These are phyloP conservation scores for Lethrus apterus DNA, from an alignment of 1,140 invertebrate genomes.

Conservation along the genomic window DNA sequence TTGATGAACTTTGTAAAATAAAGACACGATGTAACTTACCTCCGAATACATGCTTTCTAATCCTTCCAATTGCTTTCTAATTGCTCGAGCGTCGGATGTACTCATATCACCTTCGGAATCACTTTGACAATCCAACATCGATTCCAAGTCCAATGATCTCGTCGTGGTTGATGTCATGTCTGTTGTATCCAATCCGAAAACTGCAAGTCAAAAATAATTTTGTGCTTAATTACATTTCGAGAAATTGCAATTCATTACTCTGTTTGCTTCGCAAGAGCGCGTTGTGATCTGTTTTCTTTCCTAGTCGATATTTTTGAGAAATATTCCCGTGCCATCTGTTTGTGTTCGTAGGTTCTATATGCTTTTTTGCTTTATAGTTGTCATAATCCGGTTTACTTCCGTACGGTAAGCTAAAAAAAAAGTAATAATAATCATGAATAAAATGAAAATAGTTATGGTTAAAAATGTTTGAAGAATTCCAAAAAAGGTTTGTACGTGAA, in stretches of 20 bases:
- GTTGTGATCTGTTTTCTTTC: slow-evolving; percentile 37
- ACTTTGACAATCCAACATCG: slow-evolving; percentile 62
- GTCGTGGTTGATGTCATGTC: slow-evolving; percentile 73
- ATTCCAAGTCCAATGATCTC: slow-evolving; percentile 68
- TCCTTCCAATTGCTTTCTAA: slow-evolving; percentile 75
- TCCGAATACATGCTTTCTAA: slow-evolving; percentile 78
- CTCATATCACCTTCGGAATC: slow-evolving; percentile 68
- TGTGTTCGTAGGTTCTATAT: slow-evolving; percentile 19
- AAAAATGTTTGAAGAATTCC: no score
- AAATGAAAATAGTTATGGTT: no score
- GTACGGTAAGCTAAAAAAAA: slow-evolving; percentile 46
- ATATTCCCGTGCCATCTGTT: slow-evolving; percentile 27
- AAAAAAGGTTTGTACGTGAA: no score
- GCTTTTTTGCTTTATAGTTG: slow-evolving; percentile 35
- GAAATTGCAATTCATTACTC: slow-evolving; percentile 26
- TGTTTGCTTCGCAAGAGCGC: slow-evolving; percentile 37
- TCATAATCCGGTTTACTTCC: slow-evolving; percentile 51
- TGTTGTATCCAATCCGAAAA: slow-evolving; percentile 62
- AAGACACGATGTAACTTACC: slow-evolving; percentile 17
- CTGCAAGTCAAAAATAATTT: slow-evolving; percentile 38
- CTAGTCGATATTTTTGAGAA: slow-evolving; percentile 29
- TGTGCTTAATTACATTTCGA: background rate
- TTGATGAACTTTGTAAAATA: background rate
- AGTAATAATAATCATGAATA: no score
- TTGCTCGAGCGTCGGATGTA: slow-evolving; percentile 68